A percentile compares a stretch with the other conserved stretches of the same genome.
These are phyloP conservation scores for Helleia helle DNA, from an alignment of 2,888 invertebrate genomes.

Conservation along the genomic window DNA sequence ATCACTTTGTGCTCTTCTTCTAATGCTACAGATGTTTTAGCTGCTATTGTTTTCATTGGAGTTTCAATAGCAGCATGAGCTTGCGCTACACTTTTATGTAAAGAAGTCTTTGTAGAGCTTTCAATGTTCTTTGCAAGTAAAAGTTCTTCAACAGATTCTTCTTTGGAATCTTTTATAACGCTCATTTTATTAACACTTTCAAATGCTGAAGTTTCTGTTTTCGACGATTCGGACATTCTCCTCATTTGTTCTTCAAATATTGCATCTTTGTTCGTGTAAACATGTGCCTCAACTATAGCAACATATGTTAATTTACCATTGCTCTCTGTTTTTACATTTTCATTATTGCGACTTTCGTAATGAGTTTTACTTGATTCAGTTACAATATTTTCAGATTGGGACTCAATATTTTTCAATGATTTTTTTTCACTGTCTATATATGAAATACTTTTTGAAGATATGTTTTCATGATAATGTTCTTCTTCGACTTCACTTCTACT, in stretches of 20 bases:
- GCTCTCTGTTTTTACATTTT: constrained; percentile 8
- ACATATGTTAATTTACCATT: constrained; percentile 35
- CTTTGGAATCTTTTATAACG: neutral
- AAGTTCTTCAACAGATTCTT: constrained; percentile 20
- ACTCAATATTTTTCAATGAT: constrained; percentile 23
- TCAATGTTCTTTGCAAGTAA: constrained; percentile 12
- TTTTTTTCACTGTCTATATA: constrained; percentile 20
- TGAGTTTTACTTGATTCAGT: constrained; percentile 10
- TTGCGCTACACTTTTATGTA: constrained; percentile 14
- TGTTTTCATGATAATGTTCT: constrained; percentile 16
- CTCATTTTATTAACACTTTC: constrained; percentile 11
- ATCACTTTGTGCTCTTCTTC: constrained; percentile 17
- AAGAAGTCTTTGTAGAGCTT: neutral
- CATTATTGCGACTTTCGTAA: constrained; percentile 9
- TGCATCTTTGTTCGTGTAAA: constrained; percentile 54
- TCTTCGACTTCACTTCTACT: constrained; percentile 43
- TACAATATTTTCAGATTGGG: constrained; percentile 15
- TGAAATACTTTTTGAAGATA: neutral
- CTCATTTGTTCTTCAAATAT: constrained; percentile 40
- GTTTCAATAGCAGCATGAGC: constrained; percentile 14
- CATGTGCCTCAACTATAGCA: constrained; percentile 60
- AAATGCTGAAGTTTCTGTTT: constrained; percentile 8
- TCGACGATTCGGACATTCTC: constrained; percentile 34
- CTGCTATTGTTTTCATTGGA: constrained; percentile 24
- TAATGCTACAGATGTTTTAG: constrained; percentile 19